Base-by-base conservation (phyloP, 1,140 invertebrate species). In the Zaprionus gabonicus region DNA sequence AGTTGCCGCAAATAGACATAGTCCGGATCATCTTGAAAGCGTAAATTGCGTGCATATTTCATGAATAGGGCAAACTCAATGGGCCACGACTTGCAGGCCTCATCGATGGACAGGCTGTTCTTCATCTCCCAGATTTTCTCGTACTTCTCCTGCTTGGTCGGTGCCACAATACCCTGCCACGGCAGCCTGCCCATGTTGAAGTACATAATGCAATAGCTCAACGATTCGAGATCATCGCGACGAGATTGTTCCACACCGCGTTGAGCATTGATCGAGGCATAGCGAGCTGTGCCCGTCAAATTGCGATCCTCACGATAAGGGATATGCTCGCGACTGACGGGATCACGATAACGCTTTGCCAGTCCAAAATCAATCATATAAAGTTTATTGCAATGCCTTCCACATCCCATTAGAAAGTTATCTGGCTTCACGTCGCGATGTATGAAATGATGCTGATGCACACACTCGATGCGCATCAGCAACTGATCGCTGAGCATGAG, bases 361-460 rank as follows among this genome's bases (percentile, higher is more conserved):
- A 99, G 94, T 81, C 99, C 99, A 94, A 99, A 99, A 94, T 99
- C 99, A 94, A 99, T 99, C 91, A 99, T 97, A 93, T 99, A 99
- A 60, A 99, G 96, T 92, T 98, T 94, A 93, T 98, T 98, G 76
- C 95, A 96, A 93, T 96, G 97, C 93, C 98, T 98, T 76, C 98
- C 99, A 67, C 99, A 94, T 55, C 99, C 99, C 98, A 99, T 99
- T 78, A 99, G 94, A 94, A 99, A 99, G 94, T 99, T 99, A 94
- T 99, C 99, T 56, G 98, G 98, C 94, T 99, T 97, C 78, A 99
- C 98, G 94, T 99, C 99, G 84, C 98, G 96, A 94, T 99, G 99
- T 85, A 99, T 99, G 93, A 99, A 99, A 93, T 97, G 97, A 83
- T 97, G 97, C 93, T 96, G 97, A 94, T 99, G 99, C 91, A 99